Percentiles rank a stretch among this genome's conserved stretches.
Conservation (phyloP, 2,113 vertebrate genomes). For the Phrynosoma platyrhinos region DNA sequence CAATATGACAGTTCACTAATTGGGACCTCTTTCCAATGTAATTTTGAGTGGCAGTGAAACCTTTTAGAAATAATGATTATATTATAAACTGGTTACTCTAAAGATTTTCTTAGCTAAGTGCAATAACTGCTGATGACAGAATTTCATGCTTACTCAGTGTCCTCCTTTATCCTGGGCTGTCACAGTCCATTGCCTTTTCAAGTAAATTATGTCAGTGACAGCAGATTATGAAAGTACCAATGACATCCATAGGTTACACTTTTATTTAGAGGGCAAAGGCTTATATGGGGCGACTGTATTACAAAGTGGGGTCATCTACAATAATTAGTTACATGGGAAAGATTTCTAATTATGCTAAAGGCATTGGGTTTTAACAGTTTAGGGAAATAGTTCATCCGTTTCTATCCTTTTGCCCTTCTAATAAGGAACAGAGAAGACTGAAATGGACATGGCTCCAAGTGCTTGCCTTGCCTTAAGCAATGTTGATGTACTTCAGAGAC, state of each 20-base stretch:
- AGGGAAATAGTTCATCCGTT: background rate
- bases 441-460: background rate
- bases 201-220: slow-evolving; percentile 34
- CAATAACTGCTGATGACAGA: slow-evolving; percentile 42
- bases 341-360: slow-evolving; percentile 42
- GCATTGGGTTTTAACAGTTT: slow-evolving; percentile 40
- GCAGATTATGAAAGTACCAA: slow-evolving; percentile 37
- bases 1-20: slow-evolving; percentile 7
- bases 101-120: slow-evolving; percentile 24
- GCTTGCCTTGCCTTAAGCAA: background rate
- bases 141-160: slow-evolving; percentile 45
- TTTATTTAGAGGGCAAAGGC: slow-evolving; percentile 52
- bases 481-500: background rate
- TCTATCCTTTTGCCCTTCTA: slow-evolving; percentile 14
- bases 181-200: background rate
- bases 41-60: background rate
- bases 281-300: slow-evolving; percentile 45
- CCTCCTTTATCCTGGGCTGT: slow-evolving; percentile 37
- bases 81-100: slow-evolving; percentile 36
- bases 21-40: slow-evolving; percentile 4
- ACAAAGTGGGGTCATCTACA: slow-evolving; percentile 50
- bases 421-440: background rate
- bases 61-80: slow-evolving; percentile 29
- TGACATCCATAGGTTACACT: slow-evolving; percentile 22
- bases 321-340: slow-evolving; percentile 35